phyloP scores from a whole-genome alignment of 2,113 vertebrate genomes.

The Connochaetes taurinus region DNA sequence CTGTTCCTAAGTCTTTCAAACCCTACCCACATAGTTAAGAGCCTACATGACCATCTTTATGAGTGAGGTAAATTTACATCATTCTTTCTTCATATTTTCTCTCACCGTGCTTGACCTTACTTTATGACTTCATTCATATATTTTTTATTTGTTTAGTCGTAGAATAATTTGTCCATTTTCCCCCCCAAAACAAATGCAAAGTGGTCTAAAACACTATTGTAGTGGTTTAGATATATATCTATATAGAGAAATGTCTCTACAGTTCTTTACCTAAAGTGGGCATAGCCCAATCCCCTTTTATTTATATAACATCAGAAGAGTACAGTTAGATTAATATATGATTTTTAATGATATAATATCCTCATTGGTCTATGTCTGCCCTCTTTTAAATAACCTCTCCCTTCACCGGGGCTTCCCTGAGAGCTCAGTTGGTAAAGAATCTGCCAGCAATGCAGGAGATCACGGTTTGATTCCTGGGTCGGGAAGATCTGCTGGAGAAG shows the following conservation, averaged over 20 bases:
- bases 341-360: neutral
- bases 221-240: neutral
- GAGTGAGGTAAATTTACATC: neutral
- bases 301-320: neutral
- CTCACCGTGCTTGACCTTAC: neutral
- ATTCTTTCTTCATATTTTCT: neutral
- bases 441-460: neutral
- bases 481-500: neutral
- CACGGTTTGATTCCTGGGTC: rapidly evolving
- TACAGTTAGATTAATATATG: neutral
- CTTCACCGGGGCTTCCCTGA: neutral
- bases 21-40: neutral
- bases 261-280: neutral
- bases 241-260: neutral
- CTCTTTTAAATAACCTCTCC: neutral
- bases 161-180: neutral
- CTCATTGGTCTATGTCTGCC: neutral
- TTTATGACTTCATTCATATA: neutral
- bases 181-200: neutral
- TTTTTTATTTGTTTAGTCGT: neutral
- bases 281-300: neutral
- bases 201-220: neutral
- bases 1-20: neutral
- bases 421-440: neutral
- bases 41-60: neutral